phyloP scores from a whole-genome alignment of 2,113 vertebrate species.

The Hymenochirus boettgeri region DNA sequence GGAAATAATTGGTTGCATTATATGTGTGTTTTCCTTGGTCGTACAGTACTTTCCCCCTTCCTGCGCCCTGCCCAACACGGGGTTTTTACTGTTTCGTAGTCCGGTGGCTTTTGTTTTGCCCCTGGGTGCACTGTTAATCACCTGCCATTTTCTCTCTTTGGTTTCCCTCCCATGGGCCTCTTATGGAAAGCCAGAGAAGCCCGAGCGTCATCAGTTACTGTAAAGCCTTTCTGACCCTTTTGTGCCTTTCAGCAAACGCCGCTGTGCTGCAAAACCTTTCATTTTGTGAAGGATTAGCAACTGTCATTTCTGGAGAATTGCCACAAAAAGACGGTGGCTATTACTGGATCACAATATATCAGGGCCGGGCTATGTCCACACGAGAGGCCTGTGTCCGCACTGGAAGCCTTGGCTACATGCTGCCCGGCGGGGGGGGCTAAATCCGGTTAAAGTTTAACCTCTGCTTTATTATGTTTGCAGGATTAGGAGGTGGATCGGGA shows the following conservation, averaged over 20 bases:
- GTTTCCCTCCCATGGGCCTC: too few species aligned
- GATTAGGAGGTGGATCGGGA: constrained; percentile 77
- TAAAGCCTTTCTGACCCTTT: too few species aligned
- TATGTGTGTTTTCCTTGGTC: too few species aligned
- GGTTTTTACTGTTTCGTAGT: too few species aligned
- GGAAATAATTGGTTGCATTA: too few species aligned
- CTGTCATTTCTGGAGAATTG: not conserved
- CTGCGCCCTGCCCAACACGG: too few species aligned
- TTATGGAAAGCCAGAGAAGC: too few species aligned
- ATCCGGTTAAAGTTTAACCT: constrained; percentile 82
- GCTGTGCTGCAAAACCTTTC: not conserved
- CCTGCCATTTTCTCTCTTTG: too few species aligned
- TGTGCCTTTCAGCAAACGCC: not conserved
- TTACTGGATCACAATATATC: not conserved
- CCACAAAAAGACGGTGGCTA: not conserved
- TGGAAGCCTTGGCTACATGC: not conserved
- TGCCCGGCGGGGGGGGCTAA: constrained; percentile 55
- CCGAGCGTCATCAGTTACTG: too few species aligned
- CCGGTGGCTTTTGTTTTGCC: too few species aligned
- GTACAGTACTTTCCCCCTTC: too few species aligned
- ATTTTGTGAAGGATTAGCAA: not conserved
- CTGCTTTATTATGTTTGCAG: constrained; percentile 75
- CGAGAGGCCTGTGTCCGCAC: not conserved
- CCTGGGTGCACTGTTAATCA: too few species aligned
- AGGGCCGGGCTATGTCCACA: not conserved